Evolutionary conservation across 2,888 invertebrate genomes (phyloP).

Genomic region (Catotricha subobsoleta): DNA sequence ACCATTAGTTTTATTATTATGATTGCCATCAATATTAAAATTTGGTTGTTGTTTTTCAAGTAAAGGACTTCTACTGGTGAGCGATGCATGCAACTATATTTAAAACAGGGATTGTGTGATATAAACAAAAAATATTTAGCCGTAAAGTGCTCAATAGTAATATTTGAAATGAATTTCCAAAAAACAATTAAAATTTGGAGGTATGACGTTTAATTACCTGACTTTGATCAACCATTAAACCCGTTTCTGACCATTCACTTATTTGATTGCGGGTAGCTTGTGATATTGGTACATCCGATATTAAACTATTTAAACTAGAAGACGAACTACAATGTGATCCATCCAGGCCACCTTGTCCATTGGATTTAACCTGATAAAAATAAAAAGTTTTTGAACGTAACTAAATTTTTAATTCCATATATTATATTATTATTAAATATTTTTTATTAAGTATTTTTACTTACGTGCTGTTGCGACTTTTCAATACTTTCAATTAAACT

Average conservation of each 20-base stretch:
- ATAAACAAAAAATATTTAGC: too few relatives aligned
- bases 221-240: neutral
- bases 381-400: neutral
- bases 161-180: too few relatives aligned
- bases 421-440: neutral
- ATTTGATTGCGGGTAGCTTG: constrained; percentile 12
- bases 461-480: constrained; percentile 34
- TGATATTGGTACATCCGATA: constrained; percentile 26
- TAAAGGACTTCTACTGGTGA: constrained; percentile 28
- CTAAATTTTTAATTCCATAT: neutral
- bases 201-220: too few relatives aligned
- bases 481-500: constrained; percentile 84
- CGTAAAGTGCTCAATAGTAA: too few relatives aligned
- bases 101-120: neutral
- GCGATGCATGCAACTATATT: constrained; percentile 8
- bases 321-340: constrained; percentile 47
- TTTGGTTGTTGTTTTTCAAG: constrained; percentile 28
- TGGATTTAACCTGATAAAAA: constrained; percentile 7
- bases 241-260: constrained; percentile 3
- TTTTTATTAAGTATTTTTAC: neutral
- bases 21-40: constrained; percentile 1
- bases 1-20: neutral
- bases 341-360: constrained; percentile 21
- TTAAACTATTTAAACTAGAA: constrained; percentile 39
- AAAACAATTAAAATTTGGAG: too few relatives aligned